A percentile compares a stretch with the other conserved stretches of the same genome.
phyloP scores from a whole-genome alignment of 2,888 invertebrate genomes.

The Clunio marinus region DNA sequence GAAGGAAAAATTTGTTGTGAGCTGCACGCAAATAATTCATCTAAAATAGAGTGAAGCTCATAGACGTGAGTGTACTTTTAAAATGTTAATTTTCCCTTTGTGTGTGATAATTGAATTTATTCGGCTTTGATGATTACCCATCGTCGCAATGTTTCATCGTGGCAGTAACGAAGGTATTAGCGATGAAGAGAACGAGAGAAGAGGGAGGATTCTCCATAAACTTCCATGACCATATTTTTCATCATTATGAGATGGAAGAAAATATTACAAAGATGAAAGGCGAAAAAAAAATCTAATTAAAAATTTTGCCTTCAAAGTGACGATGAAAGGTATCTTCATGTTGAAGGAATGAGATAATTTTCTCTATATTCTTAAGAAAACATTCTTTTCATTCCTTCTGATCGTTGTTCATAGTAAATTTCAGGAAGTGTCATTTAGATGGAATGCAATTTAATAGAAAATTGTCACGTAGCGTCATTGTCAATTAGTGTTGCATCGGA shows the following conservation, averaged over 20 bases:
- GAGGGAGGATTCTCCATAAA: not conserved
- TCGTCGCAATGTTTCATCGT: not conserved
- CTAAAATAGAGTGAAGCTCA: no score
- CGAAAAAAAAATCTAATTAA: slow-evolving; percentile 6
- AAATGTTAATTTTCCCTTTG: slow-evolving; percentile 36
- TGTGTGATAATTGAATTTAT: slow-evolving; percentile 37
- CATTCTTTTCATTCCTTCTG: not conserved
- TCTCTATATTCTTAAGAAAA: not conserved
- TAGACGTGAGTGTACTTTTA: slow-evolving; percentile 31
- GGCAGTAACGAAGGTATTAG: no score
- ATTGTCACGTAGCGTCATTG: no score
- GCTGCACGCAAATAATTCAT: no score
- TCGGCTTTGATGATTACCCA: slow-evolving; percentile 37
- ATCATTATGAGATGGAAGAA: not conserved
- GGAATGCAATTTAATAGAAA: not conserved
- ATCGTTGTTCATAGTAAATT: not conserved
- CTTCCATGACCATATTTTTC: slow-evolving; percentile 9
- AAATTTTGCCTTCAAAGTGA: not conserved
- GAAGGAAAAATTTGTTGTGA: no score
- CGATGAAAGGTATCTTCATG: not conserved
- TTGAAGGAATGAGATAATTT: not conserved
- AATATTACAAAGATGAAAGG: slow-evolving; percentile 7
- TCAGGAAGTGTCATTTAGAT: no score
- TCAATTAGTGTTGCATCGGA: no score
- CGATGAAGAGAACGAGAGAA: no score